These are phyloP conservation scores for Asarcornis scutulata DNA, from an alignment of 2,113 vertebrate genomes.

Conservation along the genomic window DNA sequence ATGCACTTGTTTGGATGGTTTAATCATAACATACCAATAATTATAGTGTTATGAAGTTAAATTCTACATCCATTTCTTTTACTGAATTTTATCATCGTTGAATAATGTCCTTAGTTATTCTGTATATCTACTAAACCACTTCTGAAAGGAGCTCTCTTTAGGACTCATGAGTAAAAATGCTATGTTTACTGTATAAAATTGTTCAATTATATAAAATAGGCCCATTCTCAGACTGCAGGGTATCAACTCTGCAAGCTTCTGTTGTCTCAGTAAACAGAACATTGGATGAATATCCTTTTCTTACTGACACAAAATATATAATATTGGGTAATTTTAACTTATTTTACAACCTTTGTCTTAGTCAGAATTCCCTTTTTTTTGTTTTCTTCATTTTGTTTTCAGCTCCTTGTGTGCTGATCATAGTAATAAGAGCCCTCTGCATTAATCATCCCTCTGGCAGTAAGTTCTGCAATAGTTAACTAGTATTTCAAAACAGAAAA, in stretches of 20 bases:
- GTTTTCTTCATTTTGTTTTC: background rate
- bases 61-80: background rate
- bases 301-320: background rate
- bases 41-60: background rate
- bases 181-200: background rate
- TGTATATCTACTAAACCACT: background rate
- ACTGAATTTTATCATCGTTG: background rate
- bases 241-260: background rate
- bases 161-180: background rate
- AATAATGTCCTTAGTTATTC: background rate
- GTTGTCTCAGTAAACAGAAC: background rate
- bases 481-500: slow-evolving; percentile 19
- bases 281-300: background rate
- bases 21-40: background rate
- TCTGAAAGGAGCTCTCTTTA: background rate
- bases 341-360: background rate
- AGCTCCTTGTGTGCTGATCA: background rate
- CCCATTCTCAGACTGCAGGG: background rate
- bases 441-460: background rate
- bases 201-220: background rate
- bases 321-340: background rate
- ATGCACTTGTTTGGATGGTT: background rate
- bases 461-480: slow-evolving; percentile 15
- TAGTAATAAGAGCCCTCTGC: background rate
- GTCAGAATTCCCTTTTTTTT: background rate